Conservation (phyloP, 2,113 vertebrate genomes). For the Lepus europaeus region DNA sequence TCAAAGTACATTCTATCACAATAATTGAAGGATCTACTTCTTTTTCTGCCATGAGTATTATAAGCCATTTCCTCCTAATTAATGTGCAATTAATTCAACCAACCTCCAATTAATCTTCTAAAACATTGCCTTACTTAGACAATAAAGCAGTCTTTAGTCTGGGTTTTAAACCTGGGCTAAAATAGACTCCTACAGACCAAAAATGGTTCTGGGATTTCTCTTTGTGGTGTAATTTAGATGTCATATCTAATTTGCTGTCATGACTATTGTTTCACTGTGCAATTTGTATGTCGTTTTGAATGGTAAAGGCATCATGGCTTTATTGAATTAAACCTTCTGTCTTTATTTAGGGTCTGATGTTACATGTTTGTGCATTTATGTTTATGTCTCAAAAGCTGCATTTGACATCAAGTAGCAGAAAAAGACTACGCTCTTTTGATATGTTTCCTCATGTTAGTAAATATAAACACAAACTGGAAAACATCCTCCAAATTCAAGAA, state of each 20-base stretch:
- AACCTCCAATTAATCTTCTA: conserved; percentile 81
- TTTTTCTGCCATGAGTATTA: conserved; percentile 74
- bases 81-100: conserved; percentile 84
- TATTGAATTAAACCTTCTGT: conserved; percentile 83
- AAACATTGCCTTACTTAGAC: conserved; percentile 77
- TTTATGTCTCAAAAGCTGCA: conserved; percentile 78
- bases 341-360: conserved; percentile 84
- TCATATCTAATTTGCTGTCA: conserved; percentile 86
- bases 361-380: conserved; percentile 77
- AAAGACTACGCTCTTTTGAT: conserved; percentile 71
- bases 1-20: conserved; percentile 57
- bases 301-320: conserved; percentile 81
- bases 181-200: conserved; percentile 80
- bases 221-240: conserved; percentile 84
- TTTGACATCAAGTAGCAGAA: conserved; percentile 75
- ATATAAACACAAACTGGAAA: conserved; percentile 62
- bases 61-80: conserved; percentile 80
- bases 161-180: conserved; percentile 81
- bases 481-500: conserved; percentile 34
- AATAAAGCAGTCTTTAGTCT: conserved; percentile 74
- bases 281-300: conserved; percentile 84
- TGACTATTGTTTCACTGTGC: conserved; percentile 84
- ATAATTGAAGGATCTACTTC: conserved; percentile 70
- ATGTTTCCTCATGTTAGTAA: conserved; percentile 62
- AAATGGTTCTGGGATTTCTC: conserved; percentile 80